Conservation (phyloP, 2,113 vertebrate genomes). For the Platycercus adscitus region DNA sequence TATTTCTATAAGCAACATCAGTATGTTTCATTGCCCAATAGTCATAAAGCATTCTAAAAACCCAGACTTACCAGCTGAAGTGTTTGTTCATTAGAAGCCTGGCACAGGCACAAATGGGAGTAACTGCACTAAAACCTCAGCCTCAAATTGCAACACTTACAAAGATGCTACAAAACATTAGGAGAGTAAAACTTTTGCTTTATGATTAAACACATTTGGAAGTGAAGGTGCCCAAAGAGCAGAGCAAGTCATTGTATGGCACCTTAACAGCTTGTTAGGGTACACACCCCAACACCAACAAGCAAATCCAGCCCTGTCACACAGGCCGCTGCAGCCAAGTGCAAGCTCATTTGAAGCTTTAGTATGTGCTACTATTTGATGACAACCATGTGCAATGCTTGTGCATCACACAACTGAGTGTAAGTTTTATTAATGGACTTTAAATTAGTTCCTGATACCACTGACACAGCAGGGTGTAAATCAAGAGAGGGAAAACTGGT, state of each 20-base stretch:
- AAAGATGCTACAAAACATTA: background rate
- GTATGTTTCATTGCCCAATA: background rate
- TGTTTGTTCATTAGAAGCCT: background rate
- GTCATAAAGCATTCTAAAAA: background rate
- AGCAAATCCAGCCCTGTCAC: background rate
- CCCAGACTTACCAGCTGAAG: background rate
- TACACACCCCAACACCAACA: background rate
- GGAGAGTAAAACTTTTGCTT: background rate
- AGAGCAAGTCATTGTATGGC: background rate
- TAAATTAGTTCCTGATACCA: slow-evolving; percentile 19
- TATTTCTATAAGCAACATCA: background rate
- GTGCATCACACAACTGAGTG: background rate
- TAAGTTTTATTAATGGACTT: background rate
- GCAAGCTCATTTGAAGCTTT: background rate
- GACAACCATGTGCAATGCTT: background rate
- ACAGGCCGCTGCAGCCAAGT: background rate
- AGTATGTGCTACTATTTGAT: background rate
- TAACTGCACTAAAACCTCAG: background rate
- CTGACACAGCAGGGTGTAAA: background rate
- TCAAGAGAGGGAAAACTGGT: background rate
- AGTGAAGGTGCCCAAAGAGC: background rate
- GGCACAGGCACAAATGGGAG: background rate
- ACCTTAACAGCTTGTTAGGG: background rate
- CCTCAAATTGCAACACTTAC: background rate
- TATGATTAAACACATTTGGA: background rate